Base-by-base conservation (phyloP, 92 coral and sea anemone genomes). In the Siderastrea siderea region DNA sequence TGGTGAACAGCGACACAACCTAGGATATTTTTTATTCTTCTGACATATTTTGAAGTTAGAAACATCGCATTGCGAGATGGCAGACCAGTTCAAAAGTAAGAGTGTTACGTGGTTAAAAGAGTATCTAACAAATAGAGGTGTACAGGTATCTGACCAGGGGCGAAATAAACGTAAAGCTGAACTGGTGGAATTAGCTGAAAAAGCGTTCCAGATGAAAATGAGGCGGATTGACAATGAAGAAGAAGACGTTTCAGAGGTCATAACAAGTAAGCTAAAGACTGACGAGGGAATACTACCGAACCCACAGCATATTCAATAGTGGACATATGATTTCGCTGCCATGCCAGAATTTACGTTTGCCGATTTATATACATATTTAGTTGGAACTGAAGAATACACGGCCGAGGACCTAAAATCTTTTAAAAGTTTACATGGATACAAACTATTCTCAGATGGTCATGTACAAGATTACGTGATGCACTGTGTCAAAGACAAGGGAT, bases 361-460 rank as follows among this genome's bases (percentile, higher is more conserved):
- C 57, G 57, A 52, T 52, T 52, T 52, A 52, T 8, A 52, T 52
- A 52, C 57, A 52, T 52, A 52, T 52, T 52, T 52, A 52, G 57
- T 52, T 52, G 57, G 57, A 52, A 52, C 57, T 52, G 57, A 52
- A 8, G 57, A 52, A 52, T 52, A 52, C 57, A 52, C 57, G 57
- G 1, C 57, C 9, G 57, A 1, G 57, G 57, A 52, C 57, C 57
- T 52, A 8, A 52, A 52, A 52, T 52, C 57, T 52, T 52, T 52
- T 52, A 52, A 52, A 52, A 52, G 57, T 8, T 52, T 52, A 52
- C 69, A 67, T 14, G 94, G 94, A 50, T 87, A 50, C 26, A 91
- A 53, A 65, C 62, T 91, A 45, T 91, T 81, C 63, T 78, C 66
- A 70, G 94, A 88, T 82, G 94, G 86, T 60, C 94, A 91, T 38